These are phyloP conservation scores for Grus americana DNA, from an alignment of 2,113 vertebrate species.

Conservation along the genomic window DNA sequence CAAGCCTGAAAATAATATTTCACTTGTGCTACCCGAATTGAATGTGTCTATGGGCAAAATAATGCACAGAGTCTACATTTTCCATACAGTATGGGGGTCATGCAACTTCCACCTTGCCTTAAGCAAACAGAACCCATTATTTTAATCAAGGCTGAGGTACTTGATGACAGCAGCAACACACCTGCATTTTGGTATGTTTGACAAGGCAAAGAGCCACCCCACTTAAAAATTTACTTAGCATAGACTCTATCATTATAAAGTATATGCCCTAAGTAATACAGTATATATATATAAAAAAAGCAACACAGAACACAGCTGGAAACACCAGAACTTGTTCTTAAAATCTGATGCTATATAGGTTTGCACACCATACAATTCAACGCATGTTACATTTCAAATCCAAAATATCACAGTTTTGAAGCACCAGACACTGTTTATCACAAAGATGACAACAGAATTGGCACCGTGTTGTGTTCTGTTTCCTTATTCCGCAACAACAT, in stretches of 20 bases:
- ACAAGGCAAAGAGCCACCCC: background rate
- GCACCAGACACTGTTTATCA: background rate
- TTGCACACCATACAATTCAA: background rate
- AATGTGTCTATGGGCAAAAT: background rate
- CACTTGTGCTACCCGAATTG: background rate
- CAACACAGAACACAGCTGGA: background rate
- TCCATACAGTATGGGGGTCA: background rate
- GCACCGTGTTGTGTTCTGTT: background rate
- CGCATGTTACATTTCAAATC: background rate
- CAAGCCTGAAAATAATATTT: background rate
- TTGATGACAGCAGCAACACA: background rate
- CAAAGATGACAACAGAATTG: background rate
- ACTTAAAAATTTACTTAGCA: background rate
- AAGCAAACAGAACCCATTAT: background rate
- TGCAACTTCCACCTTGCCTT: background rate
- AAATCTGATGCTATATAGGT: background rate
- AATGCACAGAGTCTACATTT: background rate
- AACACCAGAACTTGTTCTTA: background rate
- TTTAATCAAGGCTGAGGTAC: background rate
- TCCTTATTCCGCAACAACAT: background rate
- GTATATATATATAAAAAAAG: background rate
- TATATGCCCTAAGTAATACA: background rate
- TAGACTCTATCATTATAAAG: background rate
- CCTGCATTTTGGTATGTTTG: background rate
- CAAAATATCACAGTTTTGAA: background rate